A percentile compares a stretch with the other conserved stretches of the same genome.
Conservation (phyloP, 2,888 invertebrate genomes). For the Gibbula magus region DNA sequence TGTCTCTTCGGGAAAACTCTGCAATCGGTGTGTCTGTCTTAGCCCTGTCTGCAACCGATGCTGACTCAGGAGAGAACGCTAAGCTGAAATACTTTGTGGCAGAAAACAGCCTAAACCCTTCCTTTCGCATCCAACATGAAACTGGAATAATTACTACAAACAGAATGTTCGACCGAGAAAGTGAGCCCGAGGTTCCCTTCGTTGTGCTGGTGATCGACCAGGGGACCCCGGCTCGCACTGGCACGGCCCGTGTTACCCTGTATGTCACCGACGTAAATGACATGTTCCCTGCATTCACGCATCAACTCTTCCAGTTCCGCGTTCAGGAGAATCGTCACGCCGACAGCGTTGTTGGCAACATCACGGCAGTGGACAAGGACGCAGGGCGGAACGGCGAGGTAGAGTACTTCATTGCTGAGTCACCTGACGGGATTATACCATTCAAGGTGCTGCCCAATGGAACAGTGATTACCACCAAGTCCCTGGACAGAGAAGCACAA, state of each 20-base stretch:
- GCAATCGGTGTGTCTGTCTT: constrained; percentile 44
- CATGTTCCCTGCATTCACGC: constrained; percentile 36
- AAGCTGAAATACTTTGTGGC: constrained; percentile 35
- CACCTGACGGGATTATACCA: constrained; percentile 9
- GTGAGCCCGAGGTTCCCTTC: constrained; percentile 43
- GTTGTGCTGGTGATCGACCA: constrained; percentile 32
- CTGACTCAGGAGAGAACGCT: constrained; percentile 39
- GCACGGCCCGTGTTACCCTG: constrained; percentile 29
- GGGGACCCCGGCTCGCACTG: neutral
- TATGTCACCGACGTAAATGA: constrained; percentile 42
- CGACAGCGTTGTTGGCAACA: constrained; percentile 28
- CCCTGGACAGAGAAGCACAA: constrained; percentile 7
- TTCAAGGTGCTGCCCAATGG: constrained; percentile 24
- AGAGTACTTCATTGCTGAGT: constrained; percentile 29
- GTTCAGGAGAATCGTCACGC: constrained; percentile 33
- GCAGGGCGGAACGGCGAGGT: constrained; percentile 36
- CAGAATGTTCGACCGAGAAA: constrained; percentile 54
- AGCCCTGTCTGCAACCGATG: constrained; percentile 50
- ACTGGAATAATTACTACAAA: constrained; percentile 56
- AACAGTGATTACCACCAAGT: constrained; percentile 15
- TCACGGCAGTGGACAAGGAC: constrained; percentile 40
- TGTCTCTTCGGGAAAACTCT: constrained; percentile 53
- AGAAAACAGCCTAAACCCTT: constrained; percentile 3
- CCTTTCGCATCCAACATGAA: constrained; percentile 44
- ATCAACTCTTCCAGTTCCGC: constrained; percentile 33